Base-by-base conservation (phyloP, 2,888 invertebrate species). In the Plemyria rubiginata region DNA sequence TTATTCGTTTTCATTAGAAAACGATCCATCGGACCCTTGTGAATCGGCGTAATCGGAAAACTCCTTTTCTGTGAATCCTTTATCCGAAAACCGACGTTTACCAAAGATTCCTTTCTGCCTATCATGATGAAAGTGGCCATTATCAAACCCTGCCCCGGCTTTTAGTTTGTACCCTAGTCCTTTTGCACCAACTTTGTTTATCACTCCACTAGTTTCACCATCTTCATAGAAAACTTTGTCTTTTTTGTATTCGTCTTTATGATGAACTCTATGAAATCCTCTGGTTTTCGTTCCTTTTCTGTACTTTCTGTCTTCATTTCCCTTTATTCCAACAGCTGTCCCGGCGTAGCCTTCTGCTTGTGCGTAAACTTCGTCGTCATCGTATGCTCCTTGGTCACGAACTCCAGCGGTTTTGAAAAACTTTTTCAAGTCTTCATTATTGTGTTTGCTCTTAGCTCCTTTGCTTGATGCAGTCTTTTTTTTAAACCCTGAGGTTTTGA, bases 181-280 rank as follows among this genome's bases (percentile, higher is more conserved):
- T 73, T 93, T 93, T 3, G 88, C 90, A 0, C 93, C 94, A 68
- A 90, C 84, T 77, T 92, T 93, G 46, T 90, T 90, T 12, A 93
- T 85, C 22, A 86, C 85, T 4, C 94, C 94, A 66, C 85, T 93
- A 8, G 90, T 89, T 80, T 93, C 92, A 62, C 92, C 89, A 56
- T 94, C 93, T 76, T 94, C 94, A 72, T 93, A 94, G 81, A 94
- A 94, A 62, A 92, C 85, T 74, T 94, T 94, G 60, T 94, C 93
- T 74, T 94, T 94, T 70, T 94, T 93, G 74, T 94, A 94, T 75
- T 94, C 94, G 70, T 95, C 94, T 79, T 93, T 94, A 74, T 94
- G 94, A 62, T 94, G 93, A 0, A 94, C 90, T 68, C 89, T 91
- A 71, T 94, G 94, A 76, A 92, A 94, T 2, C 94, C 94, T 70